Percentiles rank a stretch among this genome's conserved stretches.
Conservation (phyloP, 2,113 vertebrate genomes). For the Limnothrissa miodon region DNA sequence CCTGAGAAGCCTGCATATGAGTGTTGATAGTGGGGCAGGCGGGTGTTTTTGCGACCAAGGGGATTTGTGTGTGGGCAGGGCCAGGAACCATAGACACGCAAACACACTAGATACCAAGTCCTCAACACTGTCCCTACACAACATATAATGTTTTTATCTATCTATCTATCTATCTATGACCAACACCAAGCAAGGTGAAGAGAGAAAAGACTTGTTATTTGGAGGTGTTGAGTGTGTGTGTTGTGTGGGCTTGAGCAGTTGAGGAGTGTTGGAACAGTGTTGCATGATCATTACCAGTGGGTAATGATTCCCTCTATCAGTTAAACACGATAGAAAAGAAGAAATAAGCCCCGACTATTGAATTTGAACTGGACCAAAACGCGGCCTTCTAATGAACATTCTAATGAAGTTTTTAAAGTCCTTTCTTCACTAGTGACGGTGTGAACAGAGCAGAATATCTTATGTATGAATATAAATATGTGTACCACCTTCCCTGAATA, state of each 20-base stretch:
- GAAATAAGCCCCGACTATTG: too few species aligned
- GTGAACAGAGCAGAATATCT: not conserved
- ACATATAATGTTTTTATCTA: too few species aligned
- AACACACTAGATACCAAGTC: too few species aligned
- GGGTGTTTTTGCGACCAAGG: conserved; percentile 47
- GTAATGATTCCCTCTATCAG: not conserved
- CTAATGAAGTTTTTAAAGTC: not conserved
- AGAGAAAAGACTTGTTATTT: not conserved
- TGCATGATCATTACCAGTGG: not conserved
- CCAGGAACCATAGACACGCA: not conserved
- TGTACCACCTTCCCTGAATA: too few species aligned
- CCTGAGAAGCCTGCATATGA: conserved; percentile 38
- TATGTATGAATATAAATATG: not conserved
- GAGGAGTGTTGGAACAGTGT: not conserved
- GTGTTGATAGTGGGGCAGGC: conserved; percentile 21
- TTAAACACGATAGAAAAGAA: too few species aligned
- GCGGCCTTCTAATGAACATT: conserved; percentile 38
- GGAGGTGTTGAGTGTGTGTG: not conserved
- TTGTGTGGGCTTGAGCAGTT: not conserved
- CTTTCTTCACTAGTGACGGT: not conserved
- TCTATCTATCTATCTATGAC: not conserved
- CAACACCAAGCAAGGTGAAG: not conserved
- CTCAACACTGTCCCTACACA: too few species aligned
- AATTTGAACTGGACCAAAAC: too few species aligned
- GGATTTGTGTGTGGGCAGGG: conserved; percentile 24